Conservation (phyloP, 2,797 vertebrate genomes). For the Agapornis canus region DNA sequence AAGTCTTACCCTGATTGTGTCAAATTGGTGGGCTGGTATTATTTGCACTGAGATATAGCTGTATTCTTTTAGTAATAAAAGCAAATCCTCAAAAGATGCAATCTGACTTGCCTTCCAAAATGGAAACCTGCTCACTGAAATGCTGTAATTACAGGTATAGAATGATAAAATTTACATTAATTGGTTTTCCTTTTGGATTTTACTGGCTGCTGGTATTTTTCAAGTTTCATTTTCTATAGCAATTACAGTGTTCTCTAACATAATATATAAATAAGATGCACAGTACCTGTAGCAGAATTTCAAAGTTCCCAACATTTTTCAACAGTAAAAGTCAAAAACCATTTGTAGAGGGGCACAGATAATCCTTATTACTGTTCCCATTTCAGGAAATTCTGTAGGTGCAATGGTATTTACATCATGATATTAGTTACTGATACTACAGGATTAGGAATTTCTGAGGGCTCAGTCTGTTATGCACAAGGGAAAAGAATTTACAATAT, state of each 20-base stretch:
- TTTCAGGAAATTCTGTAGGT: background rate
- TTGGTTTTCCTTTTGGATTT: slow-evolving; percentile 21
- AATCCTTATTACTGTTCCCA: background rate
- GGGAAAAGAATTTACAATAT: background rate
- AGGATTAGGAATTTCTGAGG: background rate
- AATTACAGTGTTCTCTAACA: background rate
- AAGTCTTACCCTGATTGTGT: background rate
- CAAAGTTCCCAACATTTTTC: background rate
- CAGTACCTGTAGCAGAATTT: background rate
- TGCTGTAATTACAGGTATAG: background rate
- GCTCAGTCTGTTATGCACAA: background rate
- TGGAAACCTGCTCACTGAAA: background rate
- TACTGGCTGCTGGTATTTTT: background rate
- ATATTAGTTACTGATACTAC: background rate
- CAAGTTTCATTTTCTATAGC: background rate
- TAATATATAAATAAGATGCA: background rate
- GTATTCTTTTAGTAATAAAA: background rate
- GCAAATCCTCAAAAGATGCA: background rate
- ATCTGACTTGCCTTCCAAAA: background rate
- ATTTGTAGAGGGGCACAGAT: background rate
- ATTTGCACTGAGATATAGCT: background rate
- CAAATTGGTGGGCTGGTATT: background rate
- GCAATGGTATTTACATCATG: background rate
- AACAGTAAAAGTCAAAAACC: background rate
- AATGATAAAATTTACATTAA: background rate